Percentiles rank a stretch among this genome's conserved stretches.
phyloP scores from a whole-genome alignment of 1,140 invertebrate species.

The Nasonia giraulti region DNA sequence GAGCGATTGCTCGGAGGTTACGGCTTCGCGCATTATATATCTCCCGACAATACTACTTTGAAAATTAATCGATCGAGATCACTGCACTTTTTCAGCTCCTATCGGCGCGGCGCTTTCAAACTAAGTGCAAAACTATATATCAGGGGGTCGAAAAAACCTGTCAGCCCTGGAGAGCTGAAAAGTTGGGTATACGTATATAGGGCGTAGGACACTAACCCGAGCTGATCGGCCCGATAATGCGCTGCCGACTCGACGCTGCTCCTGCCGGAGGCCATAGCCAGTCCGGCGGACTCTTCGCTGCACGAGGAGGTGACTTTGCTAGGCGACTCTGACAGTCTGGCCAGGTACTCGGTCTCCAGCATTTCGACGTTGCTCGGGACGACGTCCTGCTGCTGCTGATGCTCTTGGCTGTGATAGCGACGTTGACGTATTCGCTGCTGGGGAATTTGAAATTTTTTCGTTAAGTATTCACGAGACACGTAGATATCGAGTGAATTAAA shows the following conservation, averaged over 20 bases:
- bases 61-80: background rate
- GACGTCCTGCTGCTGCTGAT: background rate
- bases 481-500: too few relatives aligned
- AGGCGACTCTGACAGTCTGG: conserved; percentile 1
- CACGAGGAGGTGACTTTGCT: background rate
- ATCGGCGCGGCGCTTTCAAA: too few relatives aligned
- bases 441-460: background rate
- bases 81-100: too few relatives aligned
- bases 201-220: conserved; percentile 58
- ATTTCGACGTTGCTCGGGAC: background rate
- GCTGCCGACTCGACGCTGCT: conserved; percentile 49
- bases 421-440: conserved; percentile 25
- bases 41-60: background rate
- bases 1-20: conserved; percentile 9
- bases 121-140: too few relatives aligned
- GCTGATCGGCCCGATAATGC: conserved; percentile 64
- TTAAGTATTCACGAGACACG: too few relatives aligned
- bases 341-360: conserved; percentile 24
- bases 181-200: background rate
- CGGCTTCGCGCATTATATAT: background rate
- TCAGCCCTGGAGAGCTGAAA: background rate
- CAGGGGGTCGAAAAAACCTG: too few relatives aligned
- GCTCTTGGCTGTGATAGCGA: conserved; percentile 13
- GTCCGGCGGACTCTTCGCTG: background rate
- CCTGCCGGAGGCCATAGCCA: conserved; percentile 50